A percentile compares a stretch with the other conserved stretches of the same genome.
Conservation (phyloP, 2,888 invertebrate species). For the Platypus cylindrus region DNA sequence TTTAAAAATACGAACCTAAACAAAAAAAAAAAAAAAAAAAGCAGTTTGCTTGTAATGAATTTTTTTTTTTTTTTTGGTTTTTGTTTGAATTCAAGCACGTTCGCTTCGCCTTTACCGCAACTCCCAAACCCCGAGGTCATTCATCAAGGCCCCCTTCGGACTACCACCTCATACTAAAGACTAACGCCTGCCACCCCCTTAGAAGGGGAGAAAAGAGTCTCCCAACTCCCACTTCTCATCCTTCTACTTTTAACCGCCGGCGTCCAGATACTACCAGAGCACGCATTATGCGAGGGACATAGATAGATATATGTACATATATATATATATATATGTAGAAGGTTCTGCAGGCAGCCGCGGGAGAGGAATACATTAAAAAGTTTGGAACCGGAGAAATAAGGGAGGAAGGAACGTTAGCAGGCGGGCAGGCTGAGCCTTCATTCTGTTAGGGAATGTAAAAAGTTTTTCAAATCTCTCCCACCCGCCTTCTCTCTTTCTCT, state of each 20-base stretch:
- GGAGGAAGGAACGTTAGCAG: conserved; percentile 7
- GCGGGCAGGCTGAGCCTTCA: background rate
- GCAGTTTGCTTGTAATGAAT: conserved; percentile 27
- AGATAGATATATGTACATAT: too few relatives aligned
- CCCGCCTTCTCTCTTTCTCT: too few relatives aligned
- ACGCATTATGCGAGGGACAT: conserved; percentile 15
- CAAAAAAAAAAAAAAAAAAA: too few relatives aligned
- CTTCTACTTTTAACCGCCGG: conserved; percentile 22
- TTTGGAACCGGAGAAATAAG: conserved; percentile 12
- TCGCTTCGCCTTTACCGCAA: conserved; percentile 18
- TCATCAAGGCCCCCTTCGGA: conserved; percentile 33
- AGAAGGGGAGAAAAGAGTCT: conserved; percentile 21
- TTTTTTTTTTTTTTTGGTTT: conserved; percentile 28
- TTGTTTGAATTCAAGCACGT: conserved; percentile 34
- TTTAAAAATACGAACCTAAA: conserved; percentile 24
- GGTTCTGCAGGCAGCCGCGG: background rate
- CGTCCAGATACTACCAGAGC: conserved; percentile 12
- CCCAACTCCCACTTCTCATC: conserved; percentile 25
- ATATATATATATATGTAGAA: too few relatives aligned
- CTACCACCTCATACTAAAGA: conserved; percentile 29
- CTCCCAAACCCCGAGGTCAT: conserved; percentile 34
- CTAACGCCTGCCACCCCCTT: conserved; percentile 23
- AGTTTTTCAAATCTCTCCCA: conserved; percentile 11
- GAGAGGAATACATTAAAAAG: conserved; percentile 18
- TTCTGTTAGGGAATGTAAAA: too few relatives aligned